phyloP scores from a whole-genome alignment of 2,797 vertebrate species.

The Capromys pilorides region DNA sequence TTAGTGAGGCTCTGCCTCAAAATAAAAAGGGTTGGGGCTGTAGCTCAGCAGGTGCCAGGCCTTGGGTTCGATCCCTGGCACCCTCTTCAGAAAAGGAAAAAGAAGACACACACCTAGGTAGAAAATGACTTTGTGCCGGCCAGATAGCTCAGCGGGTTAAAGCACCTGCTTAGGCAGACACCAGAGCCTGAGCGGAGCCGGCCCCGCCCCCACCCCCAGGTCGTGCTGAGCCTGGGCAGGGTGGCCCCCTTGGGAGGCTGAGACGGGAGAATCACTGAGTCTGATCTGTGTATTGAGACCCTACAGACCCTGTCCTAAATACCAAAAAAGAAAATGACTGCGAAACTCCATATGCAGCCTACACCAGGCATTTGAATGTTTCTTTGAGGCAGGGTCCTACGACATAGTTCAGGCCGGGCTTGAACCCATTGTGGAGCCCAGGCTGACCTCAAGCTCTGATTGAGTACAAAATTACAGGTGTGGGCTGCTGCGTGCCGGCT shows the following conservation, averaged over 20 bases:
- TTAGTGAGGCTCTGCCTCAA: neutral
- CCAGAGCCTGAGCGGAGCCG: too few species aligned
- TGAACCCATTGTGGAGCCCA: neutral
- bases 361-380: neutral
- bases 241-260: too few species aligned
- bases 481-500: neutral
- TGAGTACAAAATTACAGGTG: neutral
- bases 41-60: neutral
- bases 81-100: neutral
- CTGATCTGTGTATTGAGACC: too few species aligned
- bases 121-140: neutral
- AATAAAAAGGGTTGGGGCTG: neutral
- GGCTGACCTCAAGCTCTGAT: too few species aligned
- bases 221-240: too few species aligned
- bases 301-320: too few species aligned
- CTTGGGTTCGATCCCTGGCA: neutral
- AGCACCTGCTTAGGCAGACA: too few species aligned
- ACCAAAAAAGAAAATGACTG: neutral
- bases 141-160: too few species aligned
- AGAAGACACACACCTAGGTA: neutral
- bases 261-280: too few species aligned
- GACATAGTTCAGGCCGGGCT: neutral
- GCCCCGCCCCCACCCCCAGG: too few species aligned
- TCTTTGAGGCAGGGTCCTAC: neutral
- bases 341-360: neutral